phyloP scores from a whole-genome alignment of 2,797 vertebrate species.

The Acestrorhynchus altus region DNA sequence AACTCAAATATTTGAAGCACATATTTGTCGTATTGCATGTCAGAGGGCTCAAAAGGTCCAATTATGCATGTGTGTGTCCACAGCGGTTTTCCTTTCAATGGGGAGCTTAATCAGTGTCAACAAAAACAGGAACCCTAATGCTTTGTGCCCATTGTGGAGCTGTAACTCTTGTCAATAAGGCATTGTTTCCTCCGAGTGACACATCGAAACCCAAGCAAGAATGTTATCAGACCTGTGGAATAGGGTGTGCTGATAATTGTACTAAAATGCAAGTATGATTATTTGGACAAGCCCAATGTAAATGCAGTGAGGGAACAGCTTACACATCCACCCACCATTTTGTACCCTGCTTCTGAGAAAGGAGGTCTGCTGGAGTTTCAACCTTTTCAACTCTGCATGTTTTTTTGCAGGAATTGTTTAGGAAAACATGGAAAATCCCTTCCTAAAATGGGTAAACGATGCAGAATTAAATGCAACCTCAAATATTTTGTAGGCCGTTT shows the following conservation, averaged over 20 bases:
- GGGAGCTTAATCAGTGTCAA: constrained; percentile 84
- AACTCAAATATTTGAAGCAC: constrained; percentile 91
- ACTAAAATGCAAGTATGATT: constrained; percentile 79
- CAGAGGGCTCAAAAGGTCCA: constrained; percentile 70
- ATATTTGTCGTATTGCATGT: constrained; percentile 79
- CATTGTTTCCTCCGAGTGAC: constrained; percentile 85
- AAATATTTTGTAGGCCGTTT: not conserved
- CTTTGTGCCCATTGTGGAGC: constrained; percentile 84
- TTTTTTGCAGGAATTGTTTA: not conserved
- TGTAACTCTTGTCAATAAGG: constrained; percentile 84
- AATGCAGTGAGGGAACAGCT: constrained; percentile 66
- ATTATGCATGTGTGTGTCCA: constrained; percentile 81
- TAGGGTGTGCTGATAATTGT: constrained; percentile 74
- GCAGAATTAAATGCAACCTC: not conserved
- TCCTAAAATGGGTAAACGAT: not conserved
- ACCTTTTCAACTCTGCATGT: no score
- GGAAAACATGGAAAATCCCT: not conserved
- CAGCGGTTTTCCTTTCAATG: constrained; percentile 81
- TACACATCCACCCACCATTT: constrained; percentile 53
- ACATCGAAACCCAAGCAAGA: constrained; percentile 85
- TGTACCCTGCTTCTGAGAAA: constrained; percentile 28
- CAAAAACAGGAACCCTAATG: constrained; percentile 85
- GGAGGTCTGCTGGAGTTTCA: constrained; percentile 1
- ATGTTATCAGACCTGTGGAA: constrained; percentile 89
- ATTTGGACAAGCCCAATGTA: constrained; percentile 75